A percentile compares a stretch with the other conserved stretches of the same genome.
These are phyloP conservation scores for Axea sp. DNA, from an alignment of 2,888 invertebrate species.

Conservation along the genomic window DNA sequence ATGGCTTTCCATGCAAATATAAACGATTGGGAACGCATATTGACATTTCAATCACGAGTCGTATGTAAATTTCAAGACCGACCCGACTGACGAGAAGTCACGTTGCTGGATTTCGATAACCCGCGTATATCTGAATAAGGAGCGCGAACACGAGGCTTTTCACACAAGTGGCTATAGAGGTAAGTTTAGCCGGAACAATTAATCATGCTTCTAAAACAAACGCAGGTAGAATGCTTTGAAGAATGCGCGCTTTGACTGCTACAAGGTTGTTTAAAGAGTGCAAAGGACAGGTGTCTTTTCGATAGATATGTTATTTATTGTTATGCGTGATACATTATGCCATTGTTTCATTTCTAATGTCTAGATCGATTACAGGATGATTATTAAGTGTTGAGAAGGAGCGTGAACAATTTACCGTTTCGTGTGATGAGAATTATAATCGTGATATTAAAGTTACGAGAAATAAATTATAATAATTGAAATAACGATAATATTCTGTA, in stretches of 20 bases:
- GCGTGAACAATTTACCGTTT: constrained; percentile 39
- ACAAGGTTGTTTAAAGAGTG: constrained; percentile 27
- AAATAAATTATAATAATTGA: no score
- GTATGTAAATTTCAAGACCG: constrained; percentile 45
- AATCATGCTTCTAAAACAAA: constrained; percentile 56
- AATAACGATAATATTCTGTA: no score
- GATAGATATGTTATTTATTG: constrained; percentile 50
- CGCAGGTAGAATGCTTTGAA: constrained; percentile 39
- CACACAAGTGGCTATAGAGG: constrained; percentile 38
- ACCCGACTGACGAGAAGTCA: constrained; percentile 32
- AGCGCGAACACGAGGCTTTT: constrained; percentile 36
- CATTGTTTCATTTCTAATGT: constrained; percentile 26
- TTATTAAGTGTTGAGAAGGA: constrained; percentile 13
- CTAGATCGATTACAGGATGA: constrained; percentile 19
- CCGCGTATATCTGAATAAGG: constrained; percentile 26
- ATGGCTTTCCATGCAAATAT: constrained; percentile 55
- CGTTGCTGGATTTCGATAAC: constrained; percentile 47
- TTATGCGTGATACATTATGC: constrained; percentile 26
- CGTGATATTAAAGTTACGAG: no score
- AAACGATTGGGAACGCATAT: constrained; percentile 44
- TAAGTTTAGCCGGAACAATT: constrained; percentile 49
- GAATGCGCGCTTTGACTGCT: constrained; percentile 15
- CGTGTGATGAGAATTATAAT: no score
- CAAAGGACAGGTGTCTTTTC: constrained; percentile 53
- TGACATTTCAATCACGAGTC: constrained; percentile 60